These are phyloP conservation scores for Himalopsyche phryganea DNA, from an alignment of 1,140 invertebrate species.

Conservation along the genomic window DNA sequence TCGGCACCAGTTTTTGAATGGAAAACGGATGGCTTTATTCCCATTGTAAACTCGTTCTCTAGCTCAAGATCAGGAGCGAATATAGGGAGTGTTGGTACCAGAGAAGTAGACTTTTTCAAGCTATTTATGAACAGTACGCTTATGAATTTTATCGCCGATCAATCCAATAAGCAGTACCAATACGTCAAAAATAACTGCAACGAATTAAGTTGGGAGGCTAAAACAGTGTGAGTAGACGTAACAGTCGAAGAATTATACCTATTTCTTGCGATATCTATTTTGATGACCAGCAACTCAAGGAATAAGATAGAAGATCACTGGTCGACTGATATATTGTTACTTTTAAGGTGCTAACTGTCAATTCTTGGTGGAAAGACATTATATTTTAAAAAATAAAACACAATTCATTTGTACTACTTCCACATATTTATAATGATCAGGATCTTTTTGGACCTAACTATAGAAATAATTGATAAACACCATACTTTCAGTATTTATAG, in stretches of 20 bases:
- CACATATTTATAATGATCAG: no score
- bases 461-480: no score
- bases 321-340: conserved; percentile 11
- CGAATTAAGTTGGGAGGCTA: no score
- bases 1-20: neutral
- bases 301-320: conserved; percentile 11
- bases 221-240: neutral
- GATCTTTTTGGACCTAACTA: no score
- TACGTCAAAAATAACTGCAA: no score
- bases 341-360: no score
- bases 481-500: no score
- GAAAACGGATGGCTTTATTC: neutral
- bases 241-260: conserved; percentile 5
- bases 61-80: neutral
- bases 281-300: conserved; percentile 12
- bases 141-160: neutral
- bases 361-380: no score
- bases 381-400: no score
- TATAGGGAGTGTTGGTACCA: neutral
- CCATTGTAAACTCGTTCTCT: neutral
- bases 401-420: no score
- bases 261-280: conserved; percentile 2
- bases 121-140: neutral
- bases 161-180: neutral
- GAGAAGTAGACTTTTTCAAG: conserved; percentile 1